These are phyloP conservation scores for Drosophila koepferae DNA, from an alignment of 2,888 invertebrate species.

Conservation along the genomic window DNA sequence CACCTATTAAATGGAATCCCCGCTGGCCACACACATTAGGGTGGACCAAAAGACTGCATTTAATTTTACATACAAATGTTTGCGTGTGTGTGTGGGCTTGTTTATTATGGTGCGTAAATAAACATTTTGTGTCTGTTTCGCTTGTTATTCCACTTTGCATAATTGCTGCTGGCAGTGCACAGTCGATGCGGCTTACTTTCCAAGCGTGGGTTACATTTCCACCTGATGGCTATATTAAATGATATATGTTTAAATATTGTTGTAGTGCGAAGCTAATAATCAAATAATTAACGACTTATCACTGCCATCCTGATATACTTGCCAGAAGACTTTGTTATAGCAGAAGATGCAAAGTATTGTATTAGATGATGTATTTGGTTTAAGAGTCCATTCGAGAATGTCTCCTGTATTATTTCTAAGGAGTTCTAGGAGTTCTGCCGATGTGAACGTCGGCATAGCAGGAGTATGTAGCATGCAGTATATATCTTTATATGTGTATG, in stretches of 20 bases:
- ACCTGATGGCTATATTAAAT: neutral
- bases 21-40: conserved; percentile 32
- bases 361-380: too few relatives aligned
- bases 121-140: conserved; percentile 11
- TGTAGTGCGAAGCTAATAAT: neutral
- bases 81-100: neutral
- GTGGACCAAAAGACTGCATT: conserved; percentile 11
- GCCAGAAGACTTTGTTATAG: too few relatives aligned
- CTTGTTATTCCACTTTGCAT: conserved; percentile 7
- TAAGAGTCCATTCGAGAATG: too few relatives aligned
- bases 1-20: conserved; percentile 39
- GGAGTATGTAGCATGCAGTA: too few relatives aligned
- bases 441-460: too few relatives aligned
- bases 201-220: neutral
- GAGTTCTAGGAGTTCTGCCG: too few relatives aligned
- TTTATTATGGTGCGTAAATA: conserved; percentile 8
- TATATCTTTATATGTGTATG: too few relatives aligned
- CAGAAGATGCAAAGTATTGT: too few relatives aligned
- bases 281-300: neutral
- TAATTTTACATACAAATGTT: neutral
- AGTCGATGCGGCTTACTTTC: neutral
- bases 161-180: neutral
- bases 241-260: neutral
- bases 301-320: too few relatives aligned
- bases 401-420: too few relatives aligned